Percentiles rank a stretch among this genome's conserved stretches.
Conservation (phyloP, 2,797 vertebrate species). For the Smutsia gigantea region DNA sequence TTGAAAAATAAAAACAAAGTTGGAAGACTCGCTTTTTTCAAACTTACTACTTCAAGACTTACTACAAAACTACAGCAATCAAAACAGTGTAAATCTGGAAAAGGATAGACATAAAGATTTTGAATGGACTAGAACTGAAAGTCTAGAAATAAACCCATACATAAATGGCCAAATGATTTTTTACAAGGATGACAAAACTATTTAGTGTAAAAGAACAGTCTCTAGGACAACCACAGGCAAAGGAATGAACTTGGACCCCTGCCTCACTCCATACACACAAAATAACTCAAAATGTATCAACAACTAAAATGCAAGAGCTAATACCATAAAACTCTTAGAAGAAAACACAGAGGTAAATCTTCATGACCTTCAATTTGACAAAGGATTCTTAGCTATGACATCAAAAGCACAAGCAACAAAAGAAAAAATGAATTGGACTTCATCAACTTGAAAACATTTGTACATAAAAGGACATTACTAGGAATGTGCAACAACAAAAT, state of each 20-base stretch:
- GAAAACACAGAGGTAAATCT: too few species aligned
- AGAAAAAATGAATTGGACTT: neutral
- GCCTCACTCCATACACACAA: neutral
- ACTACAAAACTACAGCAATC: neutral
- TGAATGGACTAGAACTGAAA: neutral
- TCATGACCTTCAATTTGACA: neutral
- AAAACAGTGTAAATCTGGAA: neutral
- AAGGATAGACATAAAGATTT: neutral
- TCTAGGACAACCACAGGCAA: neutral
- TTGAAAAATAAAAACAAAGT: neutral
- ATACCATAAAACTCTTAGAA: neutral
- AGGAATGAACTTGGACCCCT: neutral
- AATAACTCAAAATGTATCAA: neutral
- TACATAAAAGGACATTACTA: neutral
- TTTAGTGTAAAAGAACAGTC: neutral
- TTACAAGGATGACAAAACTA: neutral
- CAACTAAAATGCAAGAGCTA: neutral
- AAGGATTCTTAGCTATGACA: neutral
- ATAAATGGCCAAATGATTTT: neutral
- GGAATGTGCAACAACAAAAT: neutral
- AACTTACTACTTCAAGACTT: neutral
- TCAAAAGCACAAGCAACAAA: neutral
- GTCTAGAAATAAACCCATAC: neutral
- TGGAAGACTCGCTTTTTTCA: neutral
- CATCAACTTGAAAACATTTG: neutral